Evolutionary conservation across 2,113 vertebrate species (phyloP).

Genomic region (Daubentonia madagascariensis): DNA sequence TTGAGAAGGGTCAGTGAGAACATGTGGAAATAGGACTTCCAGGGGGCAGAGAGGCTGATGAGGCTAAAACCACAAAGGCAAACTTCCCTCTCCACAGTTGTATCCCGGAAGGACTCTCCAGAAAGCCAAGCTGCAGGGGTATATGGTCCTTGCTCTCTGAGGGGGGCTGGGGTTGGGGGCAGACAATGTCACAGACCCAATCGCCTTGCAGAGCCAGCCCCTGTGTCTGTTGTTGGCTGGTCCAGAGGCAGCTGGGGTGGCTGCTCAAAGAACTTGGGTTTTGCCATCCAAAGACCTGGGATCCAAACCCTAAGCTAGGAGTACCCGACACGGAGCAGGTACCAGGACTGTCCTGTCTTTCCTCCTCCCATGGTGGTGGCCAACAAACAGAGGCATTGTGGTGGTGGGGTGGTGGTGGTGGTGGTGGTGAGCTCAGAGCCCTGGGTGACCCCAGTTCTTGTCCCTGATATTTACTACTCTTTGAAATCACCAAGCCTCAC

Average conservation of each 20-base stretch:
- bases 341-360: not conserved
- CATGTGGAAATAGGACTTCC: not conserved
- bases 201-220: not conserved
- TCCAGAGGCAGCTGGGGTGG: not conserved
- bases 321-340: rapidly evolving
- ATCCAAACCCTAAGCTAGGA: no score
- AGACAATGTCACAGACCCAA: not conserved
- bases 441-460: not conserved
- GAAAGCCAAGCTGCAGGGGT: not conserved
- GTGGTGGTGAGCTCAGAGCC: not conserved
- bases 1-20: not conserved
- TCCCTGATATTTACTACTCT: not conserved
- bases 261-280: not conserved
- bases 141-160: not conserved
- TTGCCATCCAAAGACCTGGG: not conserved
- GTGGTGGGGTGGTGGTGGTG: not conserved
- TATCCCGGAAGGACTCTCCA: not conserved
- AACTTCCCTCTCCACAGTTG: not conserved
- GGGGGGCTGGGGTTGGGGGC: not conserved
- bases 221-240: not conserved
- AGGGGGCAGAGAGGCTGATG: not conserved
- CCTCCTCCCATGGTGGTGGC: not conserved
- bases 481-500: not conserved
- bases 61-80: not conserved
- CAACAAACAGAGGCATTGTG: not conserved